Base-by-base conservation (phyloP, 2,888 invertebrate species). In the Leucoma salicis region DNA sequence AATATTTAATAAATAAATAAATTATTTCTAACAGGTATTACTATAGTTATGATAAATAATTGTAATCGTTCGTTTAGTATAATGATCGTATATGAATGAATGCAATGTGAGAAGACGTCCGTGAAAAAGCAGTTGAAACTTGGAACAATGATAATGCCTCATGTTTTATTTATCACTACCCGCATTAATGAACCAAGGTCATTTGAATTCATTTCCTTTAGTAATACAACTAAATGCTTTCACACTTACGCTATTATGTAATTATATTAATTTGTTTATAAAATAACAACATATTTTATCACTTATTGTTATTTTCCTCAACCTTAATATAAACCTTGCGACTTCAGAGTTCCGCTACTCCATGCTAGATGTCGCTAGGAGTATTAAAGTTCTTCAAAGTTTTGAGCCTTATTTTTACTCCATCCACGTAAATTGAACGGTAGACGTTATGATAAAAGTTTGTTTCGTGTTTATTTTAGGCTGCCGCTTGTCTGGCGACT, bases 171-270 rank as follows among this genome's bases (percentile, higher is more conserved):
- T 78, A 85, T 81, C 58, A 54, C 36, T 52, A 49, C 49, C 55
- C 63, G 80, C 77, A 79, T 83, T 84, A 84, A 87, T 84, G 82
- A 82, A 74, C 74, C 86, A 86, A 86, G 87, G 85, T 85, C 87
- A 78, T 76, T 74, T 78, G 79, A 79, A 83, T 82, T 74, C 73
- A 79, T 84, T 83, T 80, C 67, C 79, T 76, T 72, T 59, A 63
- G 59, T 68, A 61, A 59, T 57, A 62, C 46, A 56, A 52, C 63
- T 56, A 57, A 63, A 66, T 60, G 63, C 65, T 70, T 70, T 65
- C 63, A 64, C 65, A 64, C 63, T 56, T 35, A 50, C 50, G 38
- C 53, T 61, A 46, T 65, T 66, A 66, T 53, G 61, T 62, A 62
- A 73, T 53, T 39, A 44, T 49, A 48, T 29, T 57, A 53, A 60